Base-by-base conservation (phyloP, 2,888 invertebrate species). In the Blastobasis lacticolella region DNA sequence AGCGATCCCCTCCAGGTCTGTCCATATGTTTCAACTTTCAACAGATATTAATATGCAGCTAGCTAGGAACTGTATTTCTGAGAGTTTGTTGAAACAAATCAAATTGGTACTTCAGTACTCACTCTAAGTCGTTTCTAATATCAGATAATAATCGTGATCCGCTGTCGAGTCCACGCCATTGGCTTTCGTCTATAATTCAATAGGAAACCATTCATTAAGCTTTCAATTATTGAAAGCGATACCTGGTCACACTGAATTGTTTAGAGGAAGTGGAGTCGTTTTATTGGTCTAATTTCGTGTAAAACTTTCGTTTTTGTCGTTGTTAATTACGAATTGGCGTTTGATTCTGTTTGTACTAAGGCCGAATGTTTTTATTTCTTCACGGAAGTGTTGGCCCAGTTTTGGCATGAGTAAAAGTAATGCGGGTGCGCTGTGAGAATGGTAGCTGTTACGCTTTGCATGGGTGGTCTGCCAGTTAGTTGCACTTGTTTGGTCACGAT, bases 351-450 rank as follows among this genome's bases (percentile, higher is more conserved):
- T 48, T 54, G 38, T 49, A 44, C 40, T 41, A 10, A 37, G 45
- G 37, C 8, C 36, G 42, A 48, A 38, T 43, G 50, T 43, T 43
- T 61, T 60, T 58, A 55, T 56, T 51, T 55, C 56, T 49, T 40
- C 57, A 54, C 74, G 76, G 75, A 77, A 74, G 73, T 73, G 57
- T 58, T 61, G 73, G 53, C 59, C 75, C 54, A 72, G 67, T 69
- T 78, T 60, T 56, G 50, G 51, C 58, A 62, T 56, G 60, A 63
- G 54, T 70, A 67, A 66, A 68, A 67, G 65, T 64, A 59, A 57
- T 56, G 50, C 57, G 57, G 54, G 60, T 64, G 55, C 59, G 54
- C 66, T 70, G 69, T 69, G 73, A 73, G 70, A 75, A 66, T 68
- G 63, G 65, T 66, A 71, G 66, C 68, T 61, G 69, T 65, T 69